A percentile compares a stretch with the other conserved stretches of the same genome.
Conservation (phyloP, 2,113 vertebrate species). For the Istiophorus platypterus region DNA sequence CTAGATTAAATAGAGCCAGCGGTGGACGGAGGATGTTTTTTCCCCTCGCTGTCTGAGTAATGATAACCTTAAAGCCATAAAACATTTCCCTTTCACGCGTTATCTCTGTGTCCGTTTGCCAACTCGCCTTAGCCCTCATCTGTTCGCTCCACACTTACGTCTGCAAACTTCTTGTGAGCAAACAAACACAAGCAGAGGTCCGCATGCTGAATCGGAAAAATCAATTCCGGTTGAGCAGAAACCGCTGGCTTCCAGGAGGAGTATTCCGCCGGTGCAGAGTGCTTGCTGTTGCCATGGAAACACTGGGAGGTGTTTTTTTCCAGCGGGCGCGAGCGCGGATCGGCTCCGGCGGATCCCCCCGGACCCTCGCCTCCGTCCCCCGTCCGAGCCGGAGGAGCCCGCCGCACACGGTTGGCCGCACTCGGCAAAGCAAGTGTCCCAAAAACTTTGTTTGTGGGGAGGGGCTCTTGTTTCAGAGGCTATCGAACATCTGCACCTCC, state of each 20-base stretch:
- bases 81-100: slow-evolving; percentile 38
- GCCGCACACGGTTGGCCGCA: not conserved
- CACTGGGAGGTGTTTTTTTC: slow-evolving; percentile 60
- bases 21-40: slow-evolving; percentile 37
- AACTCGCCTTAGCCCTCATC: not conserved
- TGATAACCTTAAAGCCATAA: slow-evolving; percentile 56
- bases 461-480: not conserved
- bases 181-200: slow-evolving; percentile 48
- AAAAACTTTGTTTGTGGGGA: too few relatives aligned
- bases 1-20: slow-evolving; percentile 56
- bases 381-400: slow-evolving; percentile 29
- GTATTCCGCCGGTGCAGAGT: slow-evolving; percentile 51
- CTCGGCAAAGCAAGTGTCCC: slow-evolving; percentile 2
- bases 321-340: too few relatives aligned
- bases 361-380: not conserved
- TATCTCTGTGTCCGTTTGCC: slow-evolving; percentile 37
- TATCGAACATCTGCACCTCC: not conserved
- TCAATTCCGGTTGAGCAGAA: slow-evolving; percentile 58
- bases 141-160: slow-evolving; percentile 19
- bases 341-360: slow-evolving; percentile 22
- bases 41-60: slow-evolving; percentile 30
- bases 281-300: slow-evolving; percentile 81
- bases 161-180: slow-evolving; percentile 60
- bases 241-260: slow-evolving; percentile 41
- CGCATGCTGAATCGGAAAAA: slow-evolving; percentile 48